Evolutionary conservation across 2,113 vertebrate species (phyloP), one percentile per base, ranked within the genome.

Genomic region (Gymnogyps californianus): DNA sequence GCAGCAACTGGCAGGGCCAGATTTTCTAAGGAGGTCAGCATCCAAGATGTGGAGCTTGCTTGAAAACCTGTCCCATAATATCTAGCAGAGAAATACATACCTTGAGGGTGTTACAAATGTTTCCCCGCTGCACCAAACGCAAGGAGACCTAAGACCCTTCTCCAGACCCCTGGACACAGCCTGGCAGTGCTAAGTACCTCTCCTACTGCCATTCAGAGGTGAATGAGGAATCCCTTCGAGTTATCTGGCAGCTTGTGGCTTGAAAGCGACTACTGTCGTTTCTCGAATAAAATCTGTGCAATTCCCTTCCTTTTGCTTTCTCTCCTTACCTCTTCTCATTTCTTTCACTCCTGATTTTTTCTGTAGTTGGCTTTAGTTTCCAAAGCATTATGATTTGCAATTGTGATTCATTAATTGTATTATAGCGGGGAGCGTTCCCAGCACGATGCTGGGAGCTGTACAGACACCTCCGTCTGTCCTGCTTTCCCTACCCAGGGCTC

Each of bases 21-120:
- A 49, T 96, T 97, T 94, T 49, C 89, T 42, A 87, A 87, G 83
- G 82, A 95, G 94, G 90, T 94, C 94, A 89, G 76, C 86, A 76
- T 64, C 90, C 77, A 84, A 54, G 83, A 76, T 32, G 58, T 21
- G 54, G 24, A 71, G 38, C 61, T 65, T 10, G 52, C 9, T 1
- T 64, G 77, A 87, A 96, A 95, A 67, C 44, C 80, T 76, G 62
- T 25, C 86, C 89, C 52, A 20, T 57, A 40, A 40, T 32, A 31
- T 38, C 40, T 13, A 54, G 46, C 61, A 88, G 82, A 85, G 70
- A 87, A 92, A 89, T 79, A 29, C 40, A 3, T 38, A 32, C 69
- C 89, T 94, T 54, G 80, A 82, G 87, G 91, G 65, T 36, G 52
- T 36, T 61, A 54, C 77, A 55, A 84, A 67, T 57, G 52, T 40